These are phyloP conservation scores for Rhynchonycteris naso DNA, from an alignment of 2,797 vertebrate genomes.

Conservation along the genomic window DNA sequence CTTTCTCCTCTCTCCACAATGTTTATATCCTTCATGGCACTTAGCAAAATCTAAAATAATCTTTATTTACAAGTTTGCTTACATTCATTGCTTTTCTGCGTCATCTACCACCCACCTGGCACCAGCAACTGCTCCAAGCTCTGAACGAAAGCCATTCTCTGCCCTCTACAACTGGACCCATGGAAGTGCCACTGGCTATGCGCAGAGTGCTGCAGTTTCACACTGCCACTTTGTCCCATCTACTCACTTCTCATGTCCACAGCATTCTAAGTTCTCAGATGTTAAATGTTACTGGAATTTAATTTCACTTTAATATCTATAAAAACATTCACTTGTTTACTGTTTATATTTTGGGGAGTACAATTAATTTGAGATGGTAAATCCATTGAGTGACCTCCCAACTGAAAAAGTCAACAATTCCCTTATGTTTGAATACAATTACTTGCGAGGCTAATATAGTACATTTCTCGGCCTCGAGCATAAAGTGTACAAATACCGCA, in stretches of 20 bases:
- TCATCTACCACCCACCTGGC: background rate
- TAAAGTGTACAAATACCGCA: background rate
- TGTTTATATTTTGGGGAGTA: background rate
- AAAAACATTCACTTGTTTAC: constrained; percentile 21
- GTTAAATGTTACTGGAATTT: background rate
- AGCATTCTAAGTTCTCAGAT: background rate
- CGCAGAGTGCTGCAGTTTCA: background rate
- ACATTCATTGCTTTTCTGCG: background rate
- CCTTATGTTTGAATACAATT: background rate
- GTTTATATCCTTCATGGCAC: background rate
- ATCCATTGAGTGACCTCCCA: background rate
- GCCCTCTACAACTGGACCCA: background rate
- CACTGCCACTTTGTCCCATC: background rate
- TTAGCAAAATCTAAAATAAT: background rate
- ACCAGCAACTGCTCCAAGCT: background rate
- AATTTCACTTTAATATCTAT: constrained; percentile 27
- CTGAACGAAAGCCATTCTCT: background rate
- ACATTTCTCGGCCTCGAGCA: background rate
- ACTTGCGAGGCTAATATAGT: background rate
- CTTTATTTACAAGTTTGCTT: background rate
- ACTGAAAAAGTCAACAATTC: background rate
- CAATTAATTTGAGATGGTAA: constrained; percentile 23
- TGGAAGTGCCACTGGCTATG: background rate
- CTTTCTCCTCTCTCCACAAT: background rate
- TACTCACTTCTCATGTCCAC: background rate